phyloP scores from a whole-genome alignment of 2,113 vertebrate species.

The Nesogale talazaci region DNA sequence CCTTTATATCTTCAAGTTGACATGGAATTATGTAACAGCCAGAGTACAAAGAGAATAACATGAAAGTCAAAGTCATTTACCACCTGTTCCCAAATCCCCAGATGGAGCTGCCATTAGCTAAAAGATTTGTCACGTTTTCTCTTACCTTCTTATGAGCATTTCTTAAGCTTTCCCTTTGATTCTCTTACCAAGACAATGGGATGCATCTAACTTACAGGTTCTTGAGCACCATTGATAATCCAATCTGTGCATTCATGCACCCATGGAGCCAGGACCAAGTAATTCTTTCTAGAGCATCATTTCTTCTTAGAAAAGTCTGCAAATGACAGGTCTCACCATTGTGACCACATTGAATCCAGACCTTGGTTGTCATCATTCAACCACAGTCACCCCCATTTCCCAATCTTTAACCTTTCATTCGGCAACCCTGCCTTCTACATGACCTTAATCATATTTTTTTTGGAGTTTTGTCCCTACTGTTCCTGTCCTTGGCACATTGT shows the following conservation, averaged over 20 bases:
- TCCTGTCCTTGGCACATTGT: background rate
- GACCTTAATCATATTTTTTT: too few relatives aligned
- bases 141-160: background rate
- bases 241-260: background rate
- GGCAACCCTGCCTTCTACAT: accelerated
- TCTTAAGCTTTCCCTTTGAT: background rate
- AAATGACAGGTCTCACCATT: background rate
- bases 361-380: accelerated
- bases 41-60: background rate
- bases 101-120: background rate
- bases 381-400: background rate
- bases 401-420: background rate
- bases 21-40: too few relatives aligned
- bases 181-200: background rate
- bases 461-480: background rate
- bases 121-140: background rate
- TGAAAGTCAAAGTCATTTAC: background rate
- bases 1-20: too few relatives aligned
- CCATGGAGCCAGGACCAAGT: background rate
- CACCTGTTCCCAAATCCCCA: background rate
- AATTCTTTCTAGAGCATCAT: background rate
- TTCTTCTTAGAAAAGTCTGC: background rate
- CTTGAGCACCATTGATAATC: background rate
- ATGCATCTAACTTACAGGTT: background rate
- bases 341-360: background rate